A percentile compares a stretch with the other conserved stretches of the same genome.
These are phyloP conservation scores for Cranoglanis bouderius DNA, from an alignment of 2,113 vertebrate species.

Conservation along the genomic window DNA sequence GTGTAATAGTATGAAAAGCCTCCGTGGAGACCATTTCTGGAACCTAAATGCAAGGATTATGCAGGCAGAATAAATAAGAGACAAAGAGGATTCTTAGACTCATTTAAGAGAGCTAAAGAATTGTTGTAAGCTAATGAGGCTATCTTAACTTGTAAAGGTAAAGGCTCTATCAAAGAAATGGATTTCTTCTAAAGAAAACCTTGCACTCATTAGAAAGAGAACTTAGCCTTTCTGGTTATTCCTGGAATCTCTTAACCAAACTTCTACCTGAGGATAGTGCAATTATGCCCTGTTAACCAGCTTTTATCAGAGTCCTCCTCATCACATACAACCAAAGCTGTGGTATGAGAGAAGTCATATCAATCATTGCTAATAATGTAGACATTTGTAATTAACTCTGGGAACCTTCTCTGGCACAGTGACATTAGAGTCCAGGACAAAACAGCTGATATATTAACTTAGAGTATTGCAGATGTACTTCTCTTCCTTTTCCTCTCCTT, in stretches of 20 bases:
- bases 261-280: not conserved
- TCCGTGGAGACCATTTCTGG: constrained; percentile 1
- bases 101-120: constrained; percentile 44
- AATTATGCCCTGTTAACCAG: not conserved
- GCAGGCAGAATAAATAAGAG: not conserved
- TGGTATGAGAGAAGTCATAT: not conserved
- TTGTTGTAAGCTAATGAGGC: constrained; percentile 36
- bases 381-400: not conserved
- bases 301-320: not conserved
- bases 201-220: not conserved
- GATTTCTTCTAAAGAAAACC: constrained; percentile 28
- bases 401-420: not conserved
- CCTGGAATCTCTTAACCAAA: not conserved
- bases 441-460: constrained; percentile 2
- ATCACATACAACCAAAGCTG: not conserved
- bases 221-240: not conserved
- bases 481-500: not conserved
- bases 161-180: constrained; percentile 1
- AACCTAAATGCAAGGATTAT: constrained; percentile 28
- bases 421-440: not conserved
- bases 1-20: not conserved
- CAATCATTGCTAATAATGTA: not conserved
- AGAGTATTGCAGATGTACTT: not conserved
- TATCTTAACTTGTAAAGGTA: constrained; percentile 33
- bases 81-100: constrained; percentile 23